These are phyloP conservation scores for Trichacis sp. DNA, from an alignment of 2,888 invertebrate species.

Conservation along the genomic window DNA sequence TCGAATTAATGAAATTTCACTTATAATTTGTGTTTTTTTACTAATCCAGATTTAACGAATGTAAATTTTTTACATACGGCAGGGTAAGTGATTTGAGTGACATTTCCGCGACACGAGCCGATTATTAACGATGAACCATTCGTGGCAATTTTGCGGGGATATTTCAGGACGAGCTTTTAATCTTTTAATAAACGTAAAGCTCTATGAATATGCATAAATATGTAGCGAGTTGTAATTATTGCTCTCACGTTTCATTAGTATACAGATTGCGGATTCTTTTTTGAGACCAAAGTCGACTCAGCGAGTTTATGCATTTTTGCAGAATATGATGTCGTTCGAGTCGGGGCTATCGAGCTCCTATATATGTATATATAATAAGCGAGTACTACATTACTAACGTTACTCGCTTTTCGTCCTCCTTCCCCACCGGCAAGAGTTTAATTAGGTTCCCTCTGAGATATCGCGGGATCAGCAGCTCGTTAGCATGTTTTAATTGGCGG, in stretches of 20 bases:
- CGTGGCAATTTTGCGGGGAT: too few relatives aligned
- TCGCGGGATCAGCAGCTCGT: constrained; percentile 68
- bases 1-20: too few relatives aligned
- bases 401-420: constrained; percentile 26
- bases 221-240: constrained; percentile 34
- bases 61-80: too few relatives aligned
- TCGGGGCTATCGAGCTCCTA: too few relatives aligned
- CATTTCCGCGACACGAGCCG: too few relatives aligned
- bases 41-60: too few relatives aligned
- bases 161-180: constrained; percentile 33
- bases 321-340: constrained; percentile 40
- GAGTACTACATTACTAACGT: constrained; percentile 19
- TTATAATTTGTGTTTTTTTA: too few relatives aligned
- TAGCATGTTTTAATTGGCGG: constrained; percentile 69
- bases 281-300: too few relatives aligned
- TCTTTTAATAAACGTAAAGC: constrained; percentile 37
- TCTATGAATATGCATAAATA: constrained; percentile 30
- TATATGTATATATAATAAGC: too few relatives aligned
- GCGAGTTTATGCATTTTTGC: constrained; percentile 38
- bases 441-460: constrained; percentile 63
- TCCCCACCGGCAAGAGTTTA: constrained; percentile 57
- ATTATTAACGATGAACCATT: too few relatives aligned
- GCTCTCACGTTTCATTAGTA: constrained; percentile 34
- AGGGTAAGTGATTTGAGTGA: too few relatives aligned
- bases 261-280: constrained; percentile 37